phyloP scores from a whole-genome alignment of 2,797 vertebrate species.

The Glossophaga mutica region DNA sequence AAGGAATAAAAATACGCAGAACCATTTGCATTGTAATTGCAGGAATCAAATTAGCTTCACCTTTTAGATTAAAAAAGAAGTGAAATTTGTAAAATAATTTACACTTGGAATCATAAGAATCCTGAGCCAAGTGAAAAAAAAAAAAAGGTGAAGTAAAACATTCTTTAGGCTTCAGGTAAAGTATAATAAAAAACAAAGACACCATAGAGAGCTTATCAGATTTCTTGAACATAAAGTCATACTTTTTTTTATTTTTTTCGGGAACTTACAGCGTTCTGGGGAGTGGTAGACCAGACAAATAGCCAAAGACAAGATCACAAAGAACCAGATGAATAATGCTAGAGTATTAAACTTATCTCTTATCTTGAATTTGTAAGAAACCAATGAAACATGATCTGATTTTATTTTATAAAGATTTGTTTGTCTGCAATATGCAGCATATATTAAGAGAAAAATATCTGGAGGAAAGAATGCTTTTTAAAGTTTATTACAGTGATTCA shows the following conservation, averaged over 20 bases:
- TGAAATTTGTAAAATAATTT: neutral
- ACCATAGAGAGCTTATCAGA: neutral
- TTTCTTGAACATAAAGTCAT: neutral
- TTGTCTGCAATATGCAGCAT: neutral
- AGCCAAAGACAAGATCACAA: neutral
- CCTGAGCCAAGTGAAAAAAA: neutral
- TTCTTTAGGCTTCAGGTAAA: neutral
- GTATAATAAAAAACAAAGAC: neutral
- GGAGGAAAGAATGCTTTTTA: neutral
- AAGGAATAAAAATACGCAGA: neutral
- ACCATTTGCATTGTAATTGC: neutral
- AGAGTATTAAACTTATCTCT: neutral
- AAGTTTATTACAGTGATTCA: neutral
- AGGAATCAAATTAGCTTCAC: neutral
- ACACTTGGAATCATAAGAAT: neutral
- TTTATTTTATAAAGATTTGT: constrained; percentile 5
- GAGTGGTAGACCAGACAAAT: neutral
- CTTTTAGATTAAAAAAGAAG: neutral
- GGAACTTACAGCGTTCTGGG: neutral
- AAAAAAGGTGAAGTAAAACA: neutral
- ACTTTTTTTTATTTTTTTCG: neutral
- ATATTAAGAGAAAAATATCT: neutral
- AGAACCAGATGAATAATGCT: neutral
- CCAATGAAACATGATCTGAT: neutral
- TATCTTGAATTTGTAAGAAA: neutral